Evolutionary conservation across 2,888 invertebrate genomes (phyloP).

Genomic region (Tryphoninae sp.): DNA sequence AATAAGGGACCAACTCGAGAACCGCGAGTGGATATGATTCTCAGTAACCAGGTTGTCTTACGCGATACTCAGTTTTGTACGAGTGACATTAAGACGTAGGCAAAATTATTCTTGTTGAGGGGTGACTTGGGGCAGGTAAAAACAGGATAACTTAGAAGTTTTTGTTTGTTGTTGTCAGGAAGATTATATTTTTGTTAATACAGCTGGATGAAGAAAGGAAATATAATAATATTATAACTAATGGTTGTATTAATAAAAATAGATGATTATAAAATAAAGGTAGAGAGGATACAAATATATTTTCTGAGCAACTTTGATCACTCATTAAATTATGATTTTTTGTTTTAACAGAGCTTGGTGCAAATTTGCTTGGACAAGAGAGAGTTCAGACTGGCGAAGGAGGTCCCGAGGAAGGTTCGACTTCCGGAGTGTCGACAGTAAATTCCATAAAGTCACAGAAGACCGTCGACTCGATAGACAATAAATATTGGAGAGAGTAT

Average conservation of each 20-base stretch:
- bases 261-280: conserved; percentile 18
- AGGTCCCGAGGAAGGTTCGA: conserved; percentile 83
- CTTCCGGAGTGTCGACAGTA: conserved; percentile 85
- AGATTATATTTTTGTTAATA: too few relatives aligned
- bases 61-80: conserved; percentile 27
- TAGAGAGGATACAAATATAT: conserved; percentile 32
- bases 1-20: conserved; percentile 62
- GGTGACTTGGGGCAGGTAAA: too few relatives aligned
- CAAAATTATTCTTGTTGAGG: neutral
- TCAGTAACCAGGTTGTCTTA: conserved; percentile 62
- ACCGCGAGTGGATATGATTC: conserved; percentile 56
- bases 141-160: too few relatives aligned
- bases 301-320: neutral
- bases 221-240: neutral
- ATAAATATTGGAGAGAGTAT: conserved; percentile 80
- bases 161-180: too few relatives aligned
- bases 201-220: neutral
- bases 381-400: conserved; percentile 80
- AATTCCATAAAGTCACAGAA: conserved; percentile 85
- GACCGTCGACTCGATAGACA: conserved; percentile 81
- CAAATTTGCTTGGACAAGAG: conserved; percentile 91
- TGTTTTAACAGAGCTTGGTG: conserved; percentile 87
- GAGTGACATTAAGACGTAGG: neutral
- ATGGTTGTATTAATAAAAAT: too few relatives aligned
- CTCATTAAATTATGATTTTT: conserved; percentile 18